Evolutionary conservation across 2,888 invertebrate species (phyloP), one percentile per base, ranked within the genome.

Genomic region (Chorisops tibialis): DNA sequence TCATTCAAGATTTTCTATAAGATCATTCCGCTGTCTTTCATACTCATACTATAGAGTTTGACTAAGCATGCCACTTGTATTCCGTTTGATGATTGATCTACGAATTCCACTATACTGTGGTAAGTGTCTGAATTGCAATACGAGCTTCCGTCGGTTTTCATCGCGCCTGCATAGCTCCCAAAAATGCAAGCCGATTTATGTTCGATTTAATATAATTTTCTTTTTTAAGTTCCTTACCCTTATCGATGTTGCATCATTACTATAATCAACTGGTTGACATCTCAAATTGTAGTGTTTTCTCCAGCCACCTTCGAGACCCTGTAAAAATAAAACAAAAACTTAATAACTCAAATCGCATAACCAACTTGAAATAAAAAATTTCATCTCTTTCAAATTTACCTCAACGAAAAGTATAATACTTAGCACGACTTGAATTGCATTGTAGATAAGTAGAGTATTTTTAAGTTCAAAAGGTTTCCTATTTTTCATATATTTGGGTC

Each of bases 401-500:
- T 88, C 88, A 69, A 82, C 81, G 72, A 93, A 93, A 51, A 93
- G 80, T 81, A 87, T 91, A 64, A 84, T 79, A 73, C 94, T 95
- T 65, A 93, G 82, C 16, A 89, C 64, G 12, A 96, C 93, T 85
- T 96, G 96, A 18, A 91, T 73, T 61, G 92, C 87, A 79, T 96
- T 96, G 79, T 96, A 96, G 7, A 90, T 74, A 50, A 96, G 81
- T 69, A 96, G 78, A 1, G 89, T 82, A 68, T 86, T 87, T 72
- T 90, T 87, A 18, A 96, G 76, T 70, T 92, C 86, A 74, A 87
- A 89, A 0, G 96, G 91, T 73, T 92, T 88, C 68, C 91, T 84
- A 74, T 93, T 85, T 68, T 87, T 85, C 96, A 97, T 97, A 70
- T 89, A 87, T 65, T 83, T 82, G 1, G 96, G 96, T 4, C 96